Evolutionary conservation across 2,888 invertebrate genomes (phyloP).

Genomic region (Mimas tiliae): DNA sequence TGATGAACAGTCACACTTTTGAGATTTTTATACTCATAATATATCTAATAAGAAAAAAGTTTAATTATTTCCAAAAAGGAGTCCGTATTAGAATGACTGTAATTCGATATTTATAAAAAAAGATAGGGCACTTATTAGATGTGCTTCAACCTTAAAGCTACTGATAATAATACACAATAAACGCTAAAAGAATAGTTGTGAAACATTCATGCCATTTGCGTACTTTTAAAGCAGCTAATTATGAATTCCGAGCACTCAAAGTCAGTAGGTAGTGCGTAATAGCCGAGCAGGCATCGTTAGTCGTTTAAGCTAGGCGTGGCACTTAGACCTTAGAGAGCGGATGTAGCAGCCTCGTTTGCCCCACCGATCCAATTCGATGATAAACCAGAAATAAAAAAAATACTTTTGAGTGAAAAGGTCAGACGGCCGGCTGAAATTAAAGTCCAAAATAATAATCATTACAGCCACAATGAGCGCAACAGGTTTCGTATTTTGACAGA

Average conservation of each 20-base stretch:
- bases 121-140: neutral
- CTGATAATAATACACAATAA: constrained; percentile 6
- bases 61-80: too few species aligned
- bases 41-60: too few species aligned
- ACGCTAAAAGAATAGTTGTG: constrained; percentile 34
- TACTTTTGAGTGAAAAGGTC: constrained; percentile 80
- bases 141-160: neutral
- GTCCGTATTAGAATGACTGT: neutral
- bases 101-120: neutral
- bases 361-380: constrained; percentile 71
- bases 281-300: constrained; percentile 58
- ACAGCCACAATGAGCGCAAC: constrained; percentile 60
- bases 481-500: constrained; percentile 68
- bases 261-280: constrained; percentile 56
- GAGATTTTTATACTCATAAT: too few species aligned
- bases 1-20: too few species aligned
- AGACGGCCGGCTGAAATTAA: constrained; percentile 70
- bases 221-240: constrained; percentile 45
- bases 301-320: constrained; percentile 72
- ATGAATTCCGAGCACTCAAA: constrained; percentile 51
- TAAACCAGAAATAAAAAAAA: constrained; percentile 71
- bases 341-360: constrained; percentile 75
- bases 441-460: constrained; percentile 76
- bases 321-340: constrained; percentile 73
- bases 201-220: constrained; percentile 45